Evolutionary conservation across 2,113 vertebrate genomes (phyloP).

Genomic region (Cyanoramphus novaezelandiae): DNA sequence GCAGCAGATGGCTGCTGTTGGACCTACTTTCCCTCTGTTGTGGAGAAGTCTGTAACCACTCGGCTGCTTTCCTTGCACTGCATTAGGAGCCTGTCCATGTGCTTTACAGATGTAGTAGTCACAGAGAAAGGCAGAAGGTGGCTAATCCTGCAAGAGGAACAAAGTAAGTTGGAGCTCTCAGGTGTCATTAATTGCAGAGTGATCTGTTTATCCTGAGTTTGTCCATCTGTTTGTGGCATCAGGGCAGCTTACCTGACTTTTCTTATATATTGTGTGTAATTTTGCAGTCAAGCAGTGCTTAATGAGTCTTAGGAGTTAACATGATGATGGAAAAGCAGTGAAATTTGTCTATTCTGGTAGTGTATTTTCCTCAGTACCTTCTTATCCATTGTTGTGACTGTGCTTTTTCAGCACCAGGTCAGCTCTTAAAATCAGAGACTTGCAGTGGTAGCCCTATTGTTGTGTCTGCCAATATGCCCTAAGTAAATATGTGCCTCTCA

Average conservation of each 20-base stretch:
- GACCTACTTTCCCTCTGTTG: not conserved
- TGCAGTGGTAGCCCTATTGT: not conserved
- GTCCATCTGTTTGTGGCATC: not conserved
- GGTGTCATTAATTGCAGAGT: not conserved
- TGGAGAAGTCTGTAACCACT: not conserved
- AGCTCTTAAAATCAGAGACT: not conserved
- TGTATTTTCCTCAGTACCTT: not conserved
- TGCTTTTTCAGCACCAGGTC: not conserved
- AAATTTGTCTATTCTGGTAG: not conserved
- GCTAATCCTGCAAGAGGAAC: not conserved
- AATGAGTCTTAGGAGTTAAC: not conserved
- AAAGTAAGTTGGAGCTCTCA: not conserved
- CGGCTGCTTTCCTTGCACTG: not conserved
- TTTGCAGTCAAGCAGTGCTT: not conserved
- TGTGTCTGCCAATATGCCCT: not conserved
- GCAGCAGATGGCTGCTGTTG: not conserved
- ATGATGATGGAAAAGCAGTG: not conserved
- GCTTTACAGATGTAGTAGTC: not conserved
- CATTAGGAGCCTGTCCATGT: accelerated
- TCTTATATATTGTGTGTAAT: not conserved
- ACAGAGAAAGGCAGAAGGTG: not conserved
- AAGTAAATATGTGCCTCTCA: not conserved
- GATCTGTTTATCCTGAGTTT: not conserved
- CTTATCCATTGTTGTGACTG: not conserved
- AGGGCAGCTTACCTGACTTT: not conserved